Evolutionary conservation across 1,140 invertebrate genomes (phyloP), one percentile per base, ranked within the genome.

Genomic region (Solen grandis): DNA sequence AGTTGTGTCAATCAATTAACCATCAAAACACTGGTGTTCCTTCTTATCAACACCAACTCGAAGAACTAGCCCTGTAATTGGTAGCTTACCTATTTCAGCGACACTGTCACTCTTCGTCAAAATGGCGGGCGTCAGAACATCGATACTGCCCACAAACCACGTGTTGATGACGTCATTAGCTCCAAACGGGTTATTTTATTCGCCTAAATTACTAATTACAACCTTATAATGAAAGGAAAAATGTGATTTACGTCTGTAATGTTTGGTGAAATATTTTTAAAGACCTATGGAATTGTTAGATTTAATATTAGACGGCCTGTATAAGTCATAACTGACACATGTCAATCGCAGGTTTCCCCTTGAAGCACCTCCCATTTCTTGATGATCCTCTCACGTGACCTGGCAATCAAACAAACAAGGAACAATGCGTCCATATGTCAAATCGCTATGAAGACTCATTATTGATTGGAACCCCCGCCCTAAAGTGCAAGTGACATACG

Each of bases 31-130:
- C n/a, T n/a, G n/a, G n/a, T n/a, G n/a, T n/a, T n/a, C n/a, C n/a
- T n/a, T n/a, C n/a, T n/a, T n/a, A n/a, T n/a, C n/a, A n/a, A n/a
- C n/a, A n/a, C n/a, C n/a, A n/a, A n/a, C 63, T 31, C 27, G 59
- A 25, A n/a, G 69, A 78, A 52, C 75, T 36, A 59, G 10, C 54
- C 27, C 63, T 84, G 73, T 84, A 78, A 88, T 84, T 88, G 87
- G 85, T 81, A 86, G 86, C 85, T 87, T 87, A 88, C 86, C 87
- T 87, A 66, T 46, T 68, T 80, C 77, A 68, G 38, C 82, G 87
- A 88, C 88, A 84, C 70, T 88, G 88, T 89, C 88, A 89, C 86
- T 89, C 88, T 89, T 88, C 88, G 87, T 89, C 88, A 89, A 89
- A 88, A 89, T 88, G 88, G 88, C 88, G 86, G 86, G 82, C 87